phyloP scores from a whole-genome alignment of 1,140 invertebrate genomes.

The Calycopis cecrops region DNA sequence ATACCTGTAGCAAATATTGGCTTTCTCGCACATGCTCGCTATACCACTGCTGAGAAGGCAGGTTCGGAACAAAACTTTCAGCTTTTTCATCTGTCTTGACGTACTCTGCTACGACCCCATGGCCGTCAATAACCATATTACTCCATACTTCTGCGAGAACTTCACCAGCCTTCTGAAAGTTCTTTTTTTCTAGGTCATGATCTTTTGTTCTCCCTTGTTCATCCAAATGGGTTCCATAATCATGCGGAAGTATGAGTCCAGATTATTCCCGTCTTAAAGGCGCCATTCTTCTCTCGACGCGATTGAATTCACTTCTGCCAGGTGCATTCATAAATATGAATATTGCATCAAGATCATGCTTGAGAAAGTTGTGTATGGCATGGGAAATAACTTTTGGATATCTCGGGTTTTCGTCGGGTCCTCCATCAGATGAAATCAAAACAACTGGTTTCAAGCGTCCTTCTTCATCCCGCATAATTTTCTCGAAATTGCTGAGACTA shows the following conservation, averaged over 20 bases:
- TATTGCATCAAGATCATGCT: constrained; percentile 20
- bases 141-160: constrained; percentile 43
- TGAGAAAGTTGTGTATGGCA: constrained; percentile 24
- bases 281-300: constrained; percentile 48
- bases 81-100: constrained; percentile 25
- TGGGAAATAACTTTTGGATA: constrained; percentile 18
- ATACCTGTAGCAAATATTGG: constrained; percentile 15
- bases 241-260: constrained; percentile 18
- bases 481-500: constrained; percentile 16
- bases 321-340: constrained; percentile 17
- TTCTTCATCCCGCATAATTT: constrained; percentile 31
- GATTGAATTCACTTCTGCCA: constrained; percentile 25
- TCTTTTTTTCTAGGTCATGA: constrained; percentile 25
- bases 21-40: constrained; percentile 16
- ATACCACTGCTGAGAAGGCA: constrained; percentile 20
- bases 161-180: constrained; percentile 31
- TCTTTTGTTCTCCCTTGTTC: constrained; percentile 39
- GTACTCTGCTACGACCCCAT: constrained; percentile 42
- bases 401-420: constrained; percentile 44
- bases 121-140: constrained; percentile 40
- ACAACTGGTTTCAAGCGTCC: constrained; percentile 50
- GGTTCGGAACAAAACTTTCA: constrained; percentile 14
- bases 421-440: constrained; percentile 51
- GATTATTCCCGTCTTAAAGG: constrained; percentile 37
- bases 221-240: constrained; percentile 42